Evolutionary conservation across 35 echinoderm and acorn worm species (phyloP).

Genomic region (Anneissia japonica): DNA sequence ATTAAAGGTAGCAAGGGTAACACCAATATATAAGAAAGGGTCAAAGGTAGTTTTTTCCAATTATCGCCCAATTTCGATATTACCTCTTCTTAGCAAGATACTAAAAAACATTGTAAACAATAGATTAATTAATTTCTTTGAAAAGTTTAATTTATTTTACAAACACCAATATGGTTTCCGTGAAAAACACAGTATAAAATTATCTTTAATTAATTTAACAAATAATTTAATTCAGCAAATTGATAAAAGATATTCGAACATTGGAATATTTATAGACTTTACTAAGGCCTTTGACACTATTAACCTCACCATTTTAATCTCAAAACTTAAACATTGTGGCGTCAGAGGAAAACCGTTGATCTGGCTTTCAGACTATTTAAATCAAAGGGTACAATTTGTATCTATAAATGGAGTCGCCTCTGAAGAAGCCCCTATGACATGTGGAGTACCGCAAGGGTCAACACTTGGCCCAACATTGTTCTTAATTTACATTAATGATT

Average conservation of each 20-base stretch:
- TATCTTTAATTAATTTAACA: background rate
- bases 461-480: background rate
- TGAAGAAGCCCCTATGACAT: background rate
- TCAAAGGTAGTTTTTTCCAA: background rate
- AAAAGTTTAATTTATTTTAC: background rate
- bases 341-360: background rate
- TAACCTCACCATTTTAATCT: background rate
- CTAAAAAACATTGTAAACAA: background rate
- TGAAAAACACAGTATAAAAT: background rate
- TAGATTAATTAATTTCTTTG: background rate
- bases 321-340: background rate
- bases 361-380: background rate
- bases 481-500: too few species aligned
- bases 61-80: background rate
- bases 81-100: background rate
- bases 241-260: background rate
- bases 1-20: too few species aligned
- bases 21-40: background rate
- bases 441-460: background rate
- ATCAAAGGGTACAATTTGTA: background rate
- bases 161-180: constrained; percentile 5
- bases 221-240: background rate
- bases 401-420: background rate
- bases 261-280: constrained; percentile 5
- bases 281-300: background rate